Conservation (phyloP, 2,888 invertebrate genomes). For the Leucophora obtusa region DNA sequence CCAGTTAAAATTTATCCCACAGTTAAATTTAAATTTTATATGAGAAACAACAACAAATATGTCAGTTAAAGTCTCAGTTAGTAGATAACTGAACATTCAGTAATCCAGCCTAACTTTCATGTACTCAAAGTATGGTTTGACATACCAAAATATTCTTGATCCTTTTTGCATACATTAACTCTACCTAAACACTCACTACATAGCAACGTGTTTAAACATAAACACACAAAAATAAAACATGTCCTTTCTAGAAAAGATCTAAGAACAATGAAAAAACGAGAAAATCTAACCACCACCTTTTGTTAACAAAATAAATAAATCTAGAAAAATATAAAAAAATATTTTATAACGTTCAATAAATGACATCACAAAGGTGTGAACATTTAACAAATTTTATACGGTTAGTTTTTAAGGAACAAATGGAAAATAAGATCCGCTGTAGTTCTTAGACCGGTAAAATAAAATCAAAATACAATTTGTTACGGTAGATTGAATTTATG, state of each 20-base stretch:
- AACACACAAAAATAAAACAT: background rate
- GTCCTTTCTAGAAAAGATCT: background rate
- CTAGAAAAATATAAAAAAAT: background rate
- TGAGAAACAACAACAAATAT: too few species aligned
- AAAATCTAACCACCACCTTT: background rate
- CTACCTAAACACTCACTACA: background rate
- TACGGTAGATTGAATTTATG: conserved; percentile 24
- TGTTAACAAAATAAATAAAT: background rate
- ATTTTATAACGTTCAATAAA: conserved; percentile 3
- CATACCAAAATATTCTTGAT: background rate
- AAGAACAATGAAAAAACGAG: background rate
- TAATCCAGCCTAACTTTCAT: too few species aligned
- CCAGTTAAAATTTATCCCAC: too few species aligned
- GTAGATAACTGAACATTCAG: too few species aligned
- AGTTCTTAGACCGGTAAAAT: background rate
- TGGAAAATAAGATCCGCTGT: background rate
- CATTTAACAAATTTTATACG: conserved; percentile 71
- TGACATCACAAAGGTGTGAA: conserved; percentile 70
- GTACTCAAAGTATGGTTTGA: background rate
- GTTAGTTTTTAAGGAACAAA: conserved; percentile 56
- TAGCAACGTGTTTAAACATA: background rate
- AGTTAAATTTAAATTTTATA: too few species aligned
- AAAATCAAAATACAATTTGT: conserved; percentile 38
- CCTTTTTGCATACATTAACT: background rate
- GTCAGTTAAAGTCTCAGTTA: too few species aligned